Evolutionary conservation across 2,113 vertebrate species (phyloP).

Genomic region (Myodes glareolus): DNA sequence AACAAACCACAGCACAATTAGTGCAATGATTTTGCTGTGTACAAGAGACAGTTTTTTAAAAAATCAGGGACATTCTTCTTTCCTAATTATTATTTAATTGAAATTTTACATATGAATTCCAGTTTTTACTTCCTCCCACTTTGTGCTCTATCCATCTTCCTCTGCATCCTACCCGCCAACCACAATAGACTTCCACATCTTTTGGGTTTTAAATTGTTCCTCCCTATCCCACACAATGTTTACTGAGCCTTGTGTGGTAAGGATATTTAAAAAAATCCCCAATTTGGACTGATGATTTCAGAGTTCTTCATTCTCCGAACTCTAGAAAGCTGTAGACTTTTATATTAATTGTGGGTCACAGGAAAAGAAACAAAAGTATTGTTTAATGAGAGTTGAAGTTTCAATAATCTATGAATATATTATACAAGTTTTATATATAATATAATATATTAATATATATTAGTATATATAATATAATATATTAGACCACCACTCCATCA

Average conservation of each 20-base stretch:
- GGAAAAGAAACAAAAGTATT: background rate
- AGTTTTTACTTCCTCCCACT: too few relatives aligned
- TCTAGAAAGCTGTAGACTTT: background rate
- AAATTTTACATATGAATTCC: too few relatives aligned
- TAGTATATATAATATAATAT: too few relatives aligned
- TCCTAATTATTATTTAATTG: too few relatives aligned
- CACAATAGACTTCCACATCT: too few relatives aligned
- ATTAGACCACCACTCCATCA: too few relatives aligned
- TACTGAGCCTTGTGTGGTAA: background rate
- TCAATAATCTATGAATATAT: background rate
- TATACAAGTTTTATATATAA: too few relatives aligned
- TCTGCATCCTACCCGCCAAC: too few relatives aligned
- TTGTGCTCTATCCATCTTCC: too few relatives aligned
- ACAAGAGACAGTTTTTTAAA: background rate
- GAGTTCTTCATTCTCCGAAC: background rate
- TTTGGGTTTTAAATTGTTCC: background rate
- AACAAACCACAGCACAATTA: background rate
- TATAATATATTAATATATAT: too few relatives aligned
- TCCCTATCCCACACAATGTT: background rate
- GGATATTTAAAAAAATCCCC: background rate
- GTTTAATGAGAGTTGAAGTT: background rate
- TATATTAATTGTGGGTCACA: background rate
- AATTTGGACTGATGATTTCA: background rate
- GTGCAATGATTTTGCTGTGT: background rate
- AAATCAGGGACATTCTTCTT: too few relatives aligned